Conservation (phyloP, 2,888 invertebrate species). For the Cephus rjabovi region DNA sequence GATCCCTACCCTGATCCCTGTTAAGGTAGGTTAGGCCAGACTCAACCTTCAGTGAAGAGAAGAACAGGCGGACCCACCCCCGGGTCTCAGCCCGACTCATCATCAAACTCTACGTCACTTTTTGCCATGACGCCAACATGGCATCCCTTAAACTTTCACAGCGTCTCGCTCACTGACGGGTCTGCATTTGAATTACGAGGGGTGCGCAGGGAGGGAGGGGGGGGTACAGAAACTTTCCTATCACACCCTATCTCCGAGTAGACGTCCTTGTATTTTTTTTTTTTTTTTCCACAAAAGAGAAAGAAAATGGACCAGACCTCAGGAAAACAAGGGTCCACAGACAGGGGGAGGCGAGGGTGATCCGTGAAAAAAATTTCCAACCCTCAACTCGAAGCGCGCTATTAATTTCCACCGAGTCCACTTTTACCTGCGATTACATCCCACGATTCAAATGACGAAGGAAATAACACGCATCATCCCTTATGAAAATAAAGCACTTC, state of each 20-base stretch:
- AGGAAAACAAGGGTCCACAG: neutral
- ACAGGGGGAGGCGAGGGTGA: no score
- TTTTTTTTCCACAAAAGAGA: neutral
- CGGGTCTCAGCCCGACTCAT: neutral
- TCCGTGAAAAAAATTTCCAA: neutral
- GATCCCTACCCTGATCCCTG: constrained; percentile 22
- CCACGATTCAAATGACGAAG: neutral
- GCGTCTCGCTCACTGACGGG: neutral
- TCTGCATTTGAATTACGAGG: neutral
- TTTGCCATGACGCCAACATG: constrained; percentile 24
- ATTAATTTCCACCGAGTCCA: neutral
- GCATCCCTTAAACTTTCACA: neutral
- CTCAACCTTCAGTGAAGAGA: constrained; percentile 2
- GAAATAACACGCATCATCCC: neutral
- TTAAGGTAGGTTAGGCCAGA: constrained; percentile 37
- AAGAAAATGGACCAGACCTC: neutral
- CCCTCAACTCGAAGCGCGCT: neutral
- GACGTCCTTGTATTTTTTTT: neutral
- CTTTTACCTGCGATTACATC: neutral
- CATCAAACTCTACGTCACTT: constrained; percentile 14
- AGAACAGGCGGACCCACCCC: constrained; percentile 4
- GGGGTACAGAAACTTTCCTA: neutral
- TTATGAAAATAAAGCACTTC: neutral
- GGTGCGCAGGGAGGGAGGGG: neutral
- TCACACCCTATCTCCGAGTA: neutral